Percentiles rank a stretch among this genome's conserved stretches.
These are phyloP conservation scores for Cotesia typhae DNA, from an alignment of 1,140 invertebrate species.

Conservation along the genomic window DNA sequence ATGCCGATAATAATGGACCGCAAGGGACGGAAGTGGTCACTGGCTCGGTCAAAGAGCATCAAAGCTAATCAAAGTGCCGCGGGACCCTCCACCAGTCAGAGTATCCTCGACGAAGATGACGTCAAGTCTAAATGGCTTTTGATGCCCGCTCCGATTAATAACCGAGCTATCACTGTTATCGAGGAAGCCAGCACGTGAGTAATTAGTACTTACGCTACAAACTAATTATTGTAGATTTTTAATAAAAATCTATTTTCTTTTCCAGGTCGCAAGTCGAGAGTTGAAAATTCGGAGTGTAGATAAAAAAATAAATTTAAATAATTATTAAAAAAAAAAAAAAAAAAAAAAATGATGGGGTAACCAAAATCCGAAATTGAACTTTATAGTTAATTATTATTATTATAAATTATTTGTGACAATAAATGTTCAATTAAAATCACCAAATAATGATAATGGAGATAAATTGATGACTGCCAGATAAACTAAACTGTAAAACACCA, in stretches of 20 bases:
- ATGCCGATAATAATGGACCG: conserved; percentile 77
- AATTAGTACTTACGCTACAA: background rate
- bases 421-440: too few relatives aligned
- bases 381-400: too few relatives aligned
- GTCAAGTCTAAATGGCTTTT: conserved; percentile 56
- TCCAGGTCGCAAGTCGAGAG: background rate
- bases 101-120: conserved; percentile 45
- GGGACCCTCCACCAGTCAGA: conserved; percentile 23
- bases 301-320: too few relatives aligned
- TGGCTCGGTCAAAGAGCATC: conserved; percentile 63
- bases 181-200: conserved; percentile 72
- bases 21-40: conserved; percentile 75
- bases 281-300: background rate
- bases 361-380: too few relatives aligned
- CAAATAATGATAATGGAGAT: too few relatives aligned
- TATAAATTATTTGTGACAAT: too few relatives aligned
- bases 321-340: too few relatives aligned
- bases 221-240: background rate
- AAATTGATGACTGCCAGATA: too few relatives aligned
- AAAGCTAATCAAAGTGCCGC: conserved; percentile 36
- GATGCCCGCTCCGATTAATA: conserved; percentile 60
- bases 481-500: conserved; percentile 4
- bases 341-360: too few relatives aligned
- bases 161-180: conserved; percentile 77
- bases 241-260: background rate